Conservation (phyloP, 2,113 vertebrate species). For the Laterallus jamaicensis region DNA sequence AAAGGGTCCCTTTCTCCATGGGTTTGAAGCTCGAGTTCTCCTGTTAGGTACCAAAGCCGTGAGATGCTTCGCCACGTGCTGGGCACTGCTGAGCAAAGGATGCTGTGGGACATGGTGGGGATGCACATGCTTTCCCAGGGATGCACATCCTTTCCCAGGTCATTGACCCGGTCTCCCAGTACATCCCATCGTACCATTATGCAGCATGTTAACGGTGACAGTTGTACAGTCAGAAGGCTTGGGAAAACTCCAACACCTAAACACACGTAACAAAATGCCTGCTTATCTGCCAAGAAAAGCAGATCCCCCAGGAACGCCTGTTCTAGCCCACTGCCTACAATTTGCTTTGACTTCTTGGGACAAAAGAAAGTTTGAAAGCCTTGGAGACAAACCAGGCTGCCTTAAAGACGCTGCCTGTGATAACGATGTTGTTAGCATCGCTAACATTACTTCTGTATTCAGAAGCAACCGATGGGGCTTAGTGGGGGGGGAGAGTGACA, state of each 20-base stretch:
- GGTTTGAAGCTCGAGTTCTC: neutral
- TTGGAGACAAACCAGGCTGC: conserved; percentile 6
- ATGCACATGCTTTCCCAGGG: neutral
- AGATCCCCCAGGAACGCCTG: neutral
- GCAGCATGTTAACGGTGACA: neutral
- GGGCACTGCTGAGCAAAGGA: rapidly evolving
- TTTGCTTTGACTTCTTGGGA: conserved; percentile 28
- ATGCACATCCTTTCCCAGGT: neutral
- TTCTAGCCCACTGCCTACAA: neutral
- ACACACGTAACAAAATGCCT: neutral
- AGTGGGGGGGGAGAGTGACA: neutral
- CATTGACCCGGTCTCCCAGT: neutral
- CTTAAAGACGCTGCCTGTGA: neutral
- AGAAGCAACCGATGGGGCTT: neutral
- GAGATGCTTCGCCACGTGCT: rapidly evolving
- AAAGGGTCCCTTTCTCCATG: neutral
- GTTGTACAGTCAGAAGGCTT: neutral
- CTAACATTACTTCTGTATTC: neutral
- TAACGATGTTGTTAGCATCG: neutral
- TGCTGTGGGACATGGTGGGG: neutral
- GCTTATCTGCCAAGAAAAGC: neutral
- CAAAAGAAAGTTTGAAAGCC: conserved; percentile 50
- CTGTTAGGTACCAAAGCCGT: neutral
- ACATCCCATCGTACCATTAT: rapidly evolving
- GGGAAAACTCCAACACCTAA: neutral